A percentile compares a stretch with the other conserved stretches of the same genome.
Conservation (phyloP, 2,797 vertebrate genomes). For the Sebastes nivosus region DNA sequence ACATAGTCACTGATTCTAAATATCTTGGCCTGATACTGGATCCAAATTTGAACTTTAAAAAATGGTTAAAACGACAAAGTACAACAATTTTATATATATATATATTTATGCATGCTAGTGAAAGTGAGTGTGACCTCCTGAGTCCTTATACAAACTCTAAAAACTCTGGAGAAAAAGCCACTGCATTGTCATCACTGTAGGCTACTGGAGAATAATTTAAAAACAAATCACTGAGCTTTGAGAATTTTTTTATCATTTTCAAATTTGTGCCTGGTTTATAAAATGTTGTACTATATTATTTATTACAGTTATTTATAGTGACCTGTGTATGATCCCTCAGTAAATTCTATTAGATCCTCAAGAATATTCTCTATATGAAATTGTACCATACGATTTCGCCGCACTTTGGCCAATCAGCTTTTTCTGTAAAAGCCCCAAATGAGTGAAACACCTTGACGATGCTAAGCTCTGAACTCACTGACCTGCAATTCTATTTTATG, state of each 20-base stretch:
- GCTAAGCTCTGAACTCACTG: not conserved
- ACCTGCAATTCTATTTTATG: not conserved
- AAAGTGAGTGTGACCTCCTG: not conserved
- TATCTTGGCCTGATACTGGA: not conserved
- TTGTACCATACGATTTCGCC: not conserved
- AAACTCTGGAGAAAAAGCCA: too few relatives aligned
- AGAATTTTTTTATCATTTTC: not conserved
- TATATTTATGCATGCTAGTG: not conserved
- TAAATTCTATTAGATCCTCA: too few relatives aligned
- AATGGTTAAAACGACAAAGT: not conserved
- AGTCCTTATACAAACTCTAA: not conserved
- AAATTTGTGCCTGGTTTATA: not conserved
- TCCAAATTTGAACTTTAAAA: too few relatives aligned
- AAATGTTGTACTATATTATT: not conserved
- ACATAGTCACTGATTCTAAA: not conserved
- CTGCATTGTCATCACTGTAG: not conserved
- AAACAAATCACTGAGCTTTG: not conserved
- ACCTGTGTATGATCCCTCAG: too few relatives aligned
- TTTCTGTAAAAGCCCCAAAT: not conserved
- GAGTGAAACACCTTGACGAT: not conserved
- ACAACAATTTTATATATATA: not conserved
- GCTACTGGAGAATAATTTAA: too few relatives aligned
- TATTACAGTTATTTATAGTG: too few relatives aligned
- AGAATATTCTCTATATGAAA: not conserved
- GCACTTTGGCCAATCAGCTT: not conserved